Evolutionary conservation across 2,113 vertebrate genomes (phyloP), one percentile per base, ranked within the genome.

Genomic region (Sylvia atricapilla): DNA sequence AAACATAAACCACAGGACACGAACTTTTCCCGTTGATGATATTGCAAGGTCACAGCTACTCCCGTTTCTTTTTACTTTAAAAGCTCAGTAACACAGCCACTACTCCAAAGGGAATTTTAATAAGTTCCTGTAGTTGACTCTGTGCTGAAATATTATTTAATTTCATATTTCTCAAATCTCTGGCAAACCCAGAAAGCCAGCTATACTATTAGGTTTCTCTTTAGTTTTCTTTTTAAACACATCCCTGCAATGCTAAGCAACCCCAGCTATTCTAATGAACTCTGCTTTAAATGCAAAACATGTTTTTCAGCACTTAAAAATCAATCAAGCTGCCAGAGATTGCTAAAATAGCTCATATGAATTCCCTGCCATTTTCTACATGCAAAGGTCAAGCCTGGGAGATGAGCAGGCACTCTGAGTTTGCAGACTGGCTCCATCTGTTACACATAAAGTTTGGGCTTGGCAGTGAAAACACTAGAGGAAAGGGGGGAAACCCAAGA

Each of bases 271-370:
- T 83, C 17, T 90, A 89, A 84, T 74, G 46, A 70, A 67, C 52
- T 83, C 58, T 53, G 39, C 76, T 94, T 72, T 53, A 87, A 89
- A 95, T 62, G 63, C 76, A 95, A 95, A 95, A 96, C 89, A 95
- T 82, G 91, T 84, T 96, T 86, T 87, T 50, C 46, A 89, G 66
- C 69, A 84, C 62, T 78, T 82, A 86, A 93, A 93, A 94, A 88
- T 67, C 84, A 90, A 66, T 66, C 82, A 84, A 24, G 30, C 68
- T 87, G 73, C 53, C 58, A 22, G 69, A 80, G 79, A 60, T 77
- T 64, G 88, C 88, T 89, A 91, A 95, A 93, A 95, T 49, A 93
- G 80, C 58, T 69, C 44, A 16, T 72, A 79, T 68, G 74, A 87
- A 93, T 91, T 94, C 59, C 17, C 63, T 85, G 75, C 69, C 75